These are phyloP conservation scores for Amitus sp. DNA, from an alignment of 2,888 invertebrate genomes.

Conservation along the genomic window DNA sequence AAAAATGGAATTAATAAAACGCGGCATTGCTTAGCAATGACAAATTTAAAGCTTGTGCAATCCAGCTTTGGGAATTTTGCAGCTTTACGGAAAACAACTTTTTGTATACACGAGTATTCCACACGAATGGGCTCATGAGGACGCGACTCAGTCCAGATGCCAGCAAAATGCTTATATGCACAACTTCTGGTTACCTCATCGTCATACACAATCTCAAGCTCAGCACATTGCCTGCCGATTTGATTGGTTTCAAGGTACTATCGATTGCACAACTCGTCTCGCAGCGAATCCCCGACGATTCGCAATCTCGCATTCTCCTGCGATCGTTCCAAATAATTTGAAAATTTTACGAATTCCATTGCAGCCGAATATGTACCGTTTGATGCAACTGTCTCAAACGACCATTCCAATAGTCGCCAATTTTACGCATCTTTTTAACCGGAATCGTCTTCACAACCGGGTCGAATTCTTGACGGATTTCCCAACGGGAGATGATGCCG, in stretches of 20 bases:
- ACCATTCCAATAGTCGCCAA: constrained; percentile 82
- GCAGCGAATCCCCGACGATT: too few relatives aligned
- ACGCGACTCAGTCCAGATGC: constrained; percentile 88
- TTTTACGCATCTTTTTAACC: constrained; percentile 85
- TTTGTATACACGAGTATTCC: constrained; percentile 84
- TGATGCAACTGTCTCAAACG: constrained; percentile 89
- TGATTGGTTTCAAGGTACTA: constrained; percentile 87
- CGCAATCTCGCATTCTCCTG: too few relatives aligned
- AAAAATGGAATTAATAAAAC: constrained; percentile 1
- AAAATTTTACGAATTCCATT: constrained; percentile 13
- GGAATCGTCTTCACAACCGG: constrained; percentile 79
- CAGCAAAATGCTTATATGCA: constrained; percentile 88
- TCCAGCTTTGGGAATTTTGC: constrained; percentile 24
- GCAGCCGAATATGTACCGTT: constrained; percentile 87
- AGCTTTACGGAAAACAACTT: constrained; percentile 78
- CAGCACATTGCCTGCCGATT: constrained; percentile 79
- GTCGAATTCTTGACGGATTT: constrained; percentile 93
- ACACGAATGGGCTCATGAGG: constrained; percentile 87
- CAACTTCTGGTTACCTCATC: constrained; percentile 89
- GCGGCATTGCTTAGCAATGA: not conserved
- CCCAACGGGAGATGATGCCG: constrained; percentile 85
- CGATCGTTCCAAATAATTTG: too few relatives aligned
- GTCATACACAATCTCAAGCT: constrained; percentile 90
- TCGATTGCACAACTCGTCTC: not conserved
- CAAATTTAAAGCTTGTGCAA: too few relatives aligned